Percentiles rank a stretch among this genome's conserved stretches.
These are phyloP conservation scores for Hippoglossus hippoglossus DNA, from an alignment of 2,797 vertebrate genomes.

Conservation along the genomic window DNA sequence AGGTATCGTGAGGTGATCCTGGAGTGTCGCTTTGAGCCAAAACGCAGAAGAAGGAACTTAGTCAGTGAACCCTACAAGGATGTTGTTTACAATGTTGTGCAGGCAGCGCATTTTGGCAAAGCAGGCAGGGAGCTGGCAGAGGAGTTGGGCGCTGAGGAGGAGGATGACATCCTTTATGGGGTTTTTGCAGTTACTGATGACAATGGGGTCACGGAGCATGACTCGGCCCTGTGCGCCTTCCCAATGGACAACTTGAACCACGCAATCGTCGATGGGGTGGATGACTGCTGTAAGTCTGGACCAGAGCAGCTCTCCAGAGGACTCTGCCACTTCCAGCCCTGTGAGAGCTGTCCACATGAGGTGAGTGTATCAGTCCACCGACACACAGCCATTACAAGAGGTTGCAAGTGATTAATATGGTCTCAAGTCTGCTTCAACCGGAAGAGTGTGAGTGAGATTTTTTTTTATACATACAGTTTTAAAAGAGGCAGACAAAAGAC, in stretches of 20 bases:
- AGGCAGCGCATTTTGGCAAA: constrained; percentile 88
- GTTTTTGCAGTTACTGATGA: constrained; percentile 87
- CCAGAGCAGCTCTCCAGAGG: constrained; percentile 85
- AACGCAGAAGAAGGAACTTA: constrained; percentile 80
- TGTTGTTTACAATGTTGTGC: constrained; percentile 89
- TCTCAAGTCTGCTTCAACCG: background rate
- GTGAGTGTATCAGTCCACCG: constrained; percentile 79
- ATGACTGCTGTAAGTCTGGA: constrained; percentile 85
- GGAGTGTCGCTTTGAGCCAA: constrained; percentile 91
- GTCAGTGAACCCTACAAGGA: constrained; percentile 67
- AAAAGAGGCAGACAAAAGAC: background rate
- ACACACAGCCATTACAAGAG: background rate
- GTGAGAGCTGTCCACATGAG: constrained; percentile 90
- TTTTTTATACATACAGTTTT: background rate
- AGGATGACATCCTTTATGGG: constrained; percentile 89
- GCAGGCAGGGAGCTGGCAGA: constrained; percentile 86
- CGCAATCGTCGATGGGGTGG: constrained; percentile 88
- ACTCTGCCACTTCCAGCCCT: constrained; percentile 90
- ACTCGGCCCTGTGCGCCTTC: constrained; percentile 93
- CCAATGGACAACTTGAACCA: constrained; percentile 86
- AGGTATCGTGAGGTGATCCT: constrained; percentile 91
- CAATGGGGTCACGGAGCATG: constrained; percentile 62
- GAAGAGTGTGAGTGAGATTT: background rate
- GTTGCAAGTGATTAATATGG: background rate
- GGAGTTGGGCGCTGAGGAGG: constrained; percentile 83